Percentiles rank a stretch among this genome's conserved stretches.
Evolutionary conservation across 1,140 invertebrate genomes (phyloP).

Genomic region (Ditylenchus dipsaci): DNA sequence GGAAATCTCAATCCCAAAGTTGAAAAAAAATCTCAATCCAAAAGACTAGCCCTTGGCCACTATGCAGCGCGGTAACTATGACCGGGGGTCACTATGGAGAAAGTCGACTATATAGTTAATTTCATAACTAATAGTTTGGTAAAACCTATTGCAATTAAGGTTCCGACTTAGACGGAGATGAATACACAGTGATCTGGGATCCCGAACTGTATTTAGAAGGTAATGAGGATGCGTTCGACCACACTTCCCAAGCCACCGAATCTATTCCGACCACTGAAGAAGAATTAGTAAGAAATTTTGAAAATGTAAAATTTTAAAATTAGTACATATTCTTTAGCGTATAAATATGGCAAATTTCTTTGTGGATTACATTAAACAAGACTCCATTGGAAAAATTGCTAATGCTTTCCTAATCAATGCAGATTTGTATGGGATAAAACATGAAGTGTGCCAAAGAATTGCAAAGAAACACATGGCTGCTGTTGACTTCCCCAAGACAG

Average conservation of each 20-base stretch:
- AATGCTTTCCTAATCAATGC: constrained; percentile 54
- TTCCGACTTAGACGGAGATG: constrained; percentile 60
- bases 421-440: constrained; percentile 46
- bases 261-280: constrained; percentile 12
- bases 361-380: constrained; percentile 50
- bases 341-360: constrained; percentile 56
- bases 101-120: no score
- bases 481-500: constrained; percentile 57
- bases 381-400: constrained; percentile 56
- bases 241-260: constrained; percentile 36
- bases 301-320: neutral
- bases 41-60: no score
- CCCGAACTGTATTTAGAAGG: constrained; percentile 47
- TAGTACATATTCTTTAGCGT: constrained; percentile 13
- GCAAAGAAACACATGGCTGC: constrained; percentile 47
- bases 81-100: no score
- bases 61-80: no score
- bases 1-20: no score
- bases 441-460: constrained; percentile 24
- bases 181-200: constrained; percentile 60
- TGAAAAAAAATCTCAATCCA: no score
- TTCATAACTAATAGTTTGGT: no score
- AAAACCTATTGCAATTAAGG: no score
- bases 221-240: constrained; percentile 58
- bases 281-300: constrained; percentile 9